Percentiles rank a stretch among this genome's conserved stretches.
Evolutionary conservation across 92 coral and sea anemone species (phyloP).

Genomic region (Heteractis magnifica): DNA sequence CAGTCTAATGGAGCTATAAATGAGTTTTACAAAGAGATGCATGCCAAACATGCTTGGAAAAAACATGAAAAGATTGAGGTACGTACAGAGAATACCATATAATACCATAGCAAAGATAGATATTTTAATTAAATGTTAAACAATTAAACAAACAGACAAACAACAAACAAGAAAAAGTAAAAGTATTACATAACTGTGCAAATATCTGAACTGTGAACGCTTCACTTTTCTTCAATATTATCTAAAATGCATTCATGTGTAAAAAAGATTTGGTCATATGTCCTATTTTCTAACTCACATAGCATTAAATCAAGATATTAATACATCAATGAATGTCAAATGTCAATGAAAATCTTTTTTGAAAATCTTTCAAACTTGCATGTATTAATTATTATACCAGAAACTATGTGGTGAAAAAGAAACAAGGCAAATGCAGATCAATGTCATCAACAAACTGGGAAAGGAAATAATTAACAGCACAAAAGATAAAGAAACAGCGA

Average conservation of each 20-base stretch:
- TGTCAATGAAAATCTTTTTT: neutral
- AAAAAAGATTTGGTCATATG: no score
- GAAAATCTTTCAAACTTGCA: neutral
- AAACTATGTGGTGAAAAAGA: constrained; percentile 28
- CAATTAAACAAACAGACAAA: neutral
- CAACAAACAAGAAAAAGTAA: neutral
- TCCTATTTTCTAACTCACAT: neutral
- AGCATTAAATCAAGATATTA: neutral
- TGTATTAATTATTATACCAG: constrained; percentile 11
- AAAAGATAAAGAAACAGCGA: constrained; percentile 30
- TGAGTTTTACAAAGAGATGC: constrained; percentile 66
- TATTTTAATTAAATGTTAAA: no score
- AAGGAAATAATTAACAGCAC: constrained; percentile 43
- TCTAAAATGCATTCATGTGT: no score
- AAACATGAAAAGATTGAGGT: constrained; percentile 74
- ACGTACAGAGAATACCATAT: neutral
- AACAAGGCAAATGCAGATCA: constrained; percentile 32
- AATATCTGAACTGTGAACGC: neutral
- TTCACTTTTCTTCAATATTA: neutral
- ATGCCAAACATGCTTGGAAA: constrained; percentile 69
- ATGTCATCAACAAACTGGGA: constrained; percentile 34
- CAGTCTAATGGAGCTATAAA: constrained; percentile 61
- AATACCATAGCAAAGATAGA: no score
- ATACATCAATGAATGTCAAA: neutral
- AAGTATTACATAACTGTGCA: no score